Base-by-base conservation (phyloP, 1,140 invertebrate genomes). In the Orius insidiosus region DNA sequence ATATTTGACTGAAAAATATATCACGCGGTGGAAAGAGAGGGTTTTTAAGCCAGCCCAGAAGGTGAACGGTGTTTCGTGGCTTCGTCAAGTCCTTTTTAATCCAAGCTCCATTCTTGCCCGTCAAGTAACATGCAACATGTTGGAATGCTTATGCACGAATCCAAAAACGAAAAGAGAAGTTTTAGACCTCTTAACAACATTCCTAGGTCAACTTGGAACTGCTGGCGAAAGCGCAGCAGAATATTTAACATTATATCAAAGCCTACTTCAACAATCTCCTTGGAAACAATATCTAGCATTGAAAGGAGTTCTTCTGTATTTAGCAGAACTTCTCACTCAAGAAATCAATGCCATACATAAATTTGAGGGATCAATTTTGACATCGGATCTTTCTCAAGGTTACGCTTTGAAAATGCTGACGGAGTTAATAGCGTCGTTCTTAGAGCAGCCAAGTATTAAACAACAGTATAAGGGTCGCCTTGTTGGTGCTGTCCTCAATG, bases 201-300 rank as follows among this genome's bases (percentile, higher is more conserved):
- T 89, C 61, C 63, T 97, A 30, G 78, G 84, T 45, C 80, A 92
- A 59, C 66, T 94, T 8, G 78, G 81, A 8, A 64, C 66, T 0
- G 84, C 85, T 9, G 92, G 92, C 2, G 89, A 95, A 62, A 83
- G 80, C 54, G 85, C 87, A 47, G 78, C 81, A 10, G 89, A 97
- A 59, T 97, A 92, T 58, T 68, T 93, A 9, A 69, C 75, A 5
- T 62, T 93, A 0, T 95, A 90, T 63, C 82, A 90, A 59, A 80
- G 69, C 54, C 65, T 96, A 13, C 83, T 92, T 43, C 70, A 76
- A 8, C 78, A 85, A 45, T 69, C 76, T 0, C 85, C 86, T 13
- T 95, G 88, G 86, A 88, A 90, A 54, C 86, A 90, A 59, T 95
- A 93, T 63, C 66, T 96, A 38, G 85, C 88, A 48, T 69, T 90